Percentiles rank a stretch among this genome's conserved stretches.
Conservation (phyloP, 2,888 invertebrate genomes). For the Amblyjoppa fuscipennis region DNA sequence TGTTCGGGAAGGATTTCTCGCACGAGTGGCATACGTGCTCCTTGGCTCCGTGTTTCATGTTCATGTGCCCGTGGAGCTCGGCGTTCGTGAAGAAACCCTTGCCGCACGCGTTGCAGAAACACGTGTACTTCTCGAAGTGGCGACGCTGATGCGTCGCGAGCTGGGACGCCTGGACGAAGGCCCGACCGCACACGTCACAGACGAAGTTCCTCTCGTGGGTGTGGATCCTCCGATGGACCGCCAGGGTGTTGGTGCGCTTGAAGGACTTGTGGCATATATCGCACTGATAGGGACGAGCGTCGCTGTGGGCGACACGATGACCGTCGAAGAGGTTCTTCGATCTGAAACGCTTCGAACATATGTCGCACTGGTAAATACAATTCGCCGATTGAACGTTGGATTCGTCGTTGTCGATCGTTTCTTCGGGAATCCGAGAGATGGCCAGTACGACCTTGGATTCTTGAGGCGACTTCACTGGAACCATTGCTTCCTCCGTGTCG, state of each 20-base stretch:
- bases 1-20: slow-evolving; percentile 79
- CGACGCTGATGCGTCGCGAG: slow-evolving; percentile 79
- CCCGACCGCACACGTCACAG: slow-evolving; percentile 81
- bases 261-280: slow-evolving; percentile 80
- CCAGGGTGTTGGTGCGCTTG: slow-evolving; percentile 79
- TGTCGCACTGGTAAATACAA: slow-evolving; percentile 73
- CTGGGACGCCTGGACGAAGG: slow-evolving; percentile 81
- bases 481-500: background rate
- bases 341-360: slow-evolving; percentile 77
- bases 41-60: slow-evolving; percentile 80
- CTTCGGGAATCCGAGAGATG: background rate
- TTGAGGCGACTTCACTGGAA: background rate
- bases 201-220: slow-evolving; percentile 79
- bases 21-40: slow-evolving; percentile 80
- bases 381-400: slow-evolving; percentile 15
- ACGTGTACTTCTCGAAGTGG: slow-evolving; percentile 79
- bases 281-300: slow-evolving; percentile 78
- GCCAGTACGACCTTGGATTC: background rate
- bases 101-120: slow-evolving; percentile 77
- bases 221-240: slow-evolving; percentile 81
- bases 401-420: background rate
- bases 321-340: slow-evolving; percentile 79
- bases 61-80: slow-evolving; percentile 82
- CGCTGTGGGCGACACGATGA: slow-evolving; percentile 79
- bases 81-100: slow-evolving; percentile 83